phyloP scores from a whole-genome alignment of 2,888 invertebrate genomes.

The Phyllotreta cruciferae region DNA sequence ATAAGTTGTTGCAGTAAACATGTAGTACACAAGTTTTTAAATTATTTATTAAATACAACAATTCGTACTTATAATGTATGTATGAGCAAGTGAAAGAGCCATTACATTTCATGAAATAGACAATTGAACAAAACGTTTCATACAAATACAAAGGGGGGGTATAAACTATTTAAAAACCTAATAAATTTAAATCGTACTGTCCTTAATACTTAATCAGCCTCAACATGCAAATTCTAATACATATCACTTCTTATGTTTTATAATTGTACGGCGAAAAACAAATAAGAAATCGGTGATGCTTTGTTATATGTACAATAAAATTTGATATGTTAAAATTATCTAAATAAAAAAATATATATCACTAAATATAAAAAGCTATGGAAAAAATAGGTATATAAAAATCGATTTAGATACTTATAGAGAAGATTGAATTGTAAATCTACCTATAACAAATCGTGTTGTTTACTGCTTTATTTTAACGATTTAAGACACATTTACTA shows the following conservation, averaged over 20 bases:
- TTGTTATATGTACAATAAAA: constrained; percentile 18
- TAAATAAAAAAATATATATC: constrained; percentile 15
- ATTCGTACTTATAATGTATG: constrained; percentile 33
- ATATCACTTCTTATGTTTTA: constrained; percentile 43
- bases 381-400: too few relatives aligned
- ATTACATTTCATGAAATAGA: constrained; percentile 29
- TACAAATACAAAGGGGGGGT: constrained; percentile 28
- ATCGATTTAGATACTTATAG: too few relatives aligned
- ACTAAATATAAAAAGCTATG: neutral
- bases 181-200: constrained; percentile 34
- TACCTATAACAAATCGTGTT: too few relatives aligned
- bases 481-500: too few relatives aligned
- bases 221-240: constrained; percentile 48
- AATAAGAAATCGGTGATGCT: constrained; percentile 23
- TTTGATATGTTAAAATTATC: constrained; percentile 28
- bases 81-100: constrained; percentile 48
- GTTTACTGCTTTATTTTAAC: too few relatives aligned
- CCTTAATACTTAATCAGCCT: constrained; percentile 51
- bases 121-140: constrained; percentile 33
- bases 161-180: constrained; percentile 44
- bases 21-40: constrained; percentile 21
- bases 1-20: too few relatives aligned
- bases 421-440: too few relatives aligned
- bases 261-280: constrained; percentile 5
- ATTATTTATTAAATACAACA: constrained; percentile 38